Evolutionary conservation across 2,797 vertebrate genomes (phyloP).

Genomic region (Botia kubotai): DNA sequence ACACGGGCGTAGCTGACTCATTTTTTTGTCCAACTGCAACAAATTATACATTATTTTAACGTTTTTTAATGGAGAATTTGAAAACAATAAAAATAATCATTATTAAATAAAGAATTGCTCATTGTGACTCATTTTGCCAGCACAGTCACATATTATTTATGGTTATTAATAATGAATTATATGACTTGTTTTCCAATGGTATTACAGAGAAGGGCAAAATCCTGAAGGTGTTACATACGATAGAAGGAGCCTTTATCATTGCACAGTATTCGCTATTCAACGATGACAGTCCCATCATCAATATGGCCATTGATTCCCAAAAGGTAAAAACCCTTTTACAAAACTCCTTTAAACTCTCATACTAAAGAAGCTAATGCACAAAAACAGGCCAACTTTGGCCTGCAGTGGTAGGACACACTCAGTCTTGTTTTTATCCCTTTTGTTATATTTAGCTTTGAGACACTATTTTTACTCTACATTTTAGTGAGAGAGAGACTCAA

Average conservation of each 20-base stretch:
- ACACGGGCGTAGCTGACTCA: too few relatives aligned
- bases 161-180: too few relatives aligned
- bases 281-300: constrained; percentile 78
- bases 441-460: not conserved
- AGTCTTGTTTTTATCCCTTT: not conserved
- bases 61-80: too few relatives aligned
- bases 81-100: too few relatives aligned
- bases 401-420: constrained; percentile 8
- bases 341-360: not conserved
- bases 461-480: not conserved
- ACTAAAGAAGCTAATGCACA: not conserved
- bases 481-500: not conserved
- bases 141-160: too few relatives aligned
- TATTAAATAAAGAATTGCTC: too few relatives aligned
- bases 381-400: constrained; percentile 17
- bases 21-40: too few relatives aligned
- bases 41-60: too few relatives aligned
- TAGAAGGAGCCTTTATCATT: constrained; percentile 81
- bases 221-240: constrained; percentile 81
- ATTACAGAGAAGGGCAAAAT: constrained; percentile 82
- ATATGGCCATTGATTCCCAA: constrained; percentile 80
- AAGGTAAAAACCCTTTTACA: constrained; percentile 69
- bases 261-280: constrained; percentile 83
- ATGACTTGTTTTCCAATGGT: not conserved
- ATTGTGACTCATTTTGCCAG: too few relatives aligned